phyloP scores from a whole-genome alignment of 2,888 invertebrate genomes.

The Leptothorax acervorum region DNA sequence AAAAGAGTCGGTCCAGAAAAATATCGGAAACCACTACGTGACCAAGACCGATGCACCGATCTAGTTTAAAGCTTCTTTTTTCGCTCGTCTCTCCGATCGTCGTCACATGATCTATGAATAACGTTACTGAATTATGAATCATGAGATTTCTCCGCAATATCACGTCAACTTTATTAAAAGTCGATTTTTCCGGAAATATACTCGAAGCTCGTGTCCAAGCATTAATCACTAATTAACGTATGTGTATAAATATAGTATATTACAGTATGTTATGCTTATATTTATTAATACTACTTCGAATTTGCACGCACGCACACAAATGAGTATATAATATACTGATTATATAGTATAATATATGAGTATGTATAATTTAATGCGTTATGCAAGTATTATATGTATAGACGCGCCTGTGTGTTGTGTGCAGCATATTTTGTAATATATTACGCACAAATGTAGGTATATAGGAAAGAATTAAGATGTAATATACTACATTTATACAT shows the following conservation, averaged over 20 bases:
- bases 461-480: background rate
- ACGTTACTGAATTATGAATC: background rate
- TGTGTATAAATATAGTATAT: background rate
- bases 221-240: background rate
- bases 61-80: background rate
- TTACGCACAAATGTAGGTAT: background rate
- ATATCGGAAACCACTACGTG: slow-evolving; percentile 77
- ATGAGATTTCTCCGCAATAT: background rate
- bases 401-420: background rate
- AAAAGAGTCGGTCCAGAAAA: slow-evolving; percentile 80
- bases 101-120: background rate
- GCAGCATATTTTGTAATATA: background rate
- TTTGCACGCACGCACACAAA: background rate
- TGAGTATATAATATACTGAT: background rate
- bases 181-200: background rate
- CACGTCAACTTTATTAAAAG: background rate
- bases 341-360: too few relatives aligned
- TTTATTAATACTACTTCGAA: background rate
- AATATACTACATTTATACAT: slow-evolving; percentile 51
- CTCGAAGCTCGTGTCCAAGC: background rate
- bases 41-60: slow-evolving; percentile 62
- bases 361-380: background rate
- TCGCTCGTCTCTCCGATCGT: background rate
- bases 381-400: background rate
- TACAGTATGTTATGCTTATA: background rate